A percentile compares a stretch with the other conserved stretches of the same genome.
Evolutionary conservation across 2,797 vertebrate genomes (phyloP).

Genomic region (Channallabes apus): DNA sequence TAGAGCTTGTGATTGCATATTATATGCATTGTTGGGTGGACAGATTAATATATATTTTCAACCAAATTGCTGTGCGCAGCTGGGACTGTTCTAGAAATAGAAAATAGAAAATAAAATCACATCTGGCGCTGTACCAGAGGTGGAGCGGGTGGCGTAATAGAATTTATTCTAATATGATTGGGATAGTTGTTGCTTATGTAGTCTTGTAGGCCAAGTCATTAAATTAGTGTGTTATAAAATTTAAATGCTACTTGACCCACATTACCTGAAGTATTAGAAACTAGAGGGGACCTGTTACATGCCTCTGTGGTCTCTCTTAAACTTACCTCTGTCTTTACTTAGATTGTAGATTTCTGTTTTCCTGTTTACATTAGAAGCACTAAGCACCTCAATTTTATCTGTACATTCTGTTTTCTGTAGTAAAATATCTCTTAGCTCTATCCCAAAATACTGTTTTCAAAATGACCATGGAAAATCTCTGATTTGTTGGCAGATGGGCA

Average conservation of each 20-base stretch:
- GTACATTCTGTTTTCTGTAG: background rate
- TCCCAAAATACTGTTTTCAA: background rate
- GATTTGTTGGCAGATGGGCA: background rate
- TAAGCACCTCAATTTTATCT: background rate
- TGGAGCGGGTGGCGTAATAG: background rate
- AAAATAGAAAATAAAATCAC: background rate
- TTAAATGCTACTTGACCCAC: background rate
- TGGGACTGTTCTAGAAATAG: background rate
- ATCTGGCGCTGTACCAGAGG: background rate
- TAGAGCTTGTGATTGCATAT: background rate
- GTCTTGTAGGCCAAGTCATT: background rate
- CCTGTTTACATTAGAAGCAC: background rate
- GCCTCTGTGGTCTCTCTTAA: no score
- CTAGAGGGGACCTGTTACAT: background rate
- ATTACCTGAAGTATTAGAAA: background rate
- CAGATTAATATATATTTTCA: constrained; percentile 6
- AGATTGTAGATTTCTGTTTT: background rate
- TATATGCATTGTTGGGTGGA: background rate
- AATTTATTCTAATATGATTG: constrained; percentile 3
- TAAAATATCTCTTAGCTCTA: no score
- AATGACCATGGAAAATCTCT: background rate
- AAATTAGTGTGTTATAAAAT: background rate
- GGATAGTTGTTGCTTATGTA: background rate
- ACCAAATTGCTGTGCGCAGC: background rate
- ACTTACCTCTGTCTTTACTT: background rate